Evolutionary conservation across 2,113 vertebrate genomes (phyloP).

Genomic region (Ceratotherium simum): DNA sequence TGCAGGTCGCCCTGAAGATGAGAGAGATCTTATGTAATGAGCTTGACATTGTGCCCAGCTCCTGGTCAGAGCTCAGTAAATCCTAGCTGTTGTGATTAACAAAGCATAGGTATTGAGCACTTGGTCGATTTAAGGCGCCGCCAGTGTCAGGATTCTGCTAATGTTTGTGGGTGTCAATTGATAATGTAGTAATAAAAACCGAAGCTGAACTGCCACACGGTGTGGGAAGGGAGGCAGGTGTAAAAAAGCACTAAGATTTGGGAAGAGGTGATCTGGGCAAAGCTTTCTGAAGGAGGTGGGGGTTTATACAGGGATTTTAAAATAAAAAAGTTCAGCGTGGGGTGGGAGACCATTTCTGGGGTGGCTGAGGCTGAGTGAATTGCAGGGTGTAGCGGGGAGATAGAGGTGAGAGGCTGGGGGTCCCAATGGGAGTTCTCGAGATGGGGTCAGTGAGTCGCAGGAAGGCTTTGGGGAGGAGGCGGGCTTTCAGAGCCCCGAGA

Average conservation of each 20-base stretch:
- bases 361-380: neutral
- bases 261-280: neutral
- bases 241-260: neutral
- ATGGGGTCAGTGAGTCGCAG: neutral
- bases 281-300: neutral
- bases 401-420: neutral
- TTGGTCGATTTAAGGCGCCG: neutral
- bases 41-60: neutral
- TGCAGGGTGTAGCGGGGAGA: neutral
- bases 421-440: neutral
- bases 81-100: neutral
- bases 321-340: neutral
- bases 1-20: neutral
- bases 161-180: neutral
- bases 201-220: neutral
- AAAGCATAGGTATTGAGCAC: rapidly evolving
- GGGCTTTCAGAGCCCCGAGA: neutral
- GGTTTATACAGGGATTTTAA: conserved; percentile 2
- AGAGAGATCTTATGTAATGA: neutral
- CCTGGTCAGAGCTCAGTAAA: neutral
- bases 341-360: neutral
- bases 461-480: neutral
- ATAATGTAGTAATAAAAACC: neutral
- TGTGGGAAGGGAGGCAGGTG: neutral
- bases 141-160: neutral